phyloP scores from a whole-genome alignment of 2,797 vertebrate genomes.

The Acipenser transmontanus region DNA sequence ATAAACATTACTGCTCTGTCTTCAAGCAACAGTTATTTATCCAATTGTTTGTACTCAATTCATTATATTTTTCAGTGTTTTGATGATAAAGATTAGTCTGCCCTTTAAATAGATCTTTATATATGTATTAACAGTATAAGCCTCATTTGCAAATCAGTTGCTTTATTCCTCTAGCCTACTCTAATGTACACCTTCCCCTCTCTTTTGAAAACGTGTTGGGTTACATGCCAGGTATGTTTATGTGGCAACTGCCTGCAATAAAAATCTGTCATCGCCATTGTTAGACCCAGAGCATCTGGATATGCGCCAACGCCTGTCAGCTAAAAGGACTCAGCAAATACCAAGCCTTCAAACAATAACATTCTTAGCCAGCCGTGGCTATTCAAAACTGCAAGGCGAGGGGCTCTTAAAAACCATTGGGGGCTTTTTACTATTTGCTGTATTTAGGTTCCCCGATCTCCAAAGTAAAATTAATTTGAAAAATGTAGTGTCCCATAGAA shows the following conservation, averaged over 20 bases:
- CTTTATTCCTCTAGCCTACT: constrained; percentile 17
- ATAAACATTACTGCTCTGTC: no score
- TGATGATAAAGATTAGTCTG: no score
- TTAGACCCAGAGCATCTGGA: constrained; percentile 30
- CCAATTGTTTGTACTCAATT: no score
- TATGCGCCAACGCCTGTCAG: constrained; percentile 22
- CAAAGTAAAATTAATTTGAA: no score
- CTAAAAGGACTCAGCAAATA: constrained; percentile 2
- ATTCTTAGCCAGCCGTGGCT: not conserved
- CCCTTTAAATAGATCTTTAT: no score
- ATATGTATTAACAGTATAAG: no score
- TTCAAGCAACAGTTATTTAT: no score
- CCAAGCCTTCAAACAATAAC: not conserved
- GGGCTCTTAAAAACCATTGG: not conserved
- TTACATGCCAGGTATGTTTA: constrained; percentile 56
- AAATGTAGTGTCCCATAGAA: no score
- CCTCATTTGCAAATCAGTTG: no score
- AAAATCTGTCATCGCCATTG: constrained; percentile 50
- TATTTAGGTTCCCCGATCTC: no score
- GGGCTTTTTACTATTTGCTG: not conserved
- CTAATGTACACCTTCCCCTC: constrained; percentile 27
- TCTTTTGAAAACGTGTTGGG: constrained; percentile 47
- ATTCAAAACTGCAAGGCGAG: not conserved
- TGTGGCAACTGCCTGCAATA: constrained; percentile 50
- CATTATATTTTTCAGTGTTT: no score